Evolutionary conservation across 2,113 vertebrate species (phyloP).

Genomic region (Anolis sagrei): DNA sequence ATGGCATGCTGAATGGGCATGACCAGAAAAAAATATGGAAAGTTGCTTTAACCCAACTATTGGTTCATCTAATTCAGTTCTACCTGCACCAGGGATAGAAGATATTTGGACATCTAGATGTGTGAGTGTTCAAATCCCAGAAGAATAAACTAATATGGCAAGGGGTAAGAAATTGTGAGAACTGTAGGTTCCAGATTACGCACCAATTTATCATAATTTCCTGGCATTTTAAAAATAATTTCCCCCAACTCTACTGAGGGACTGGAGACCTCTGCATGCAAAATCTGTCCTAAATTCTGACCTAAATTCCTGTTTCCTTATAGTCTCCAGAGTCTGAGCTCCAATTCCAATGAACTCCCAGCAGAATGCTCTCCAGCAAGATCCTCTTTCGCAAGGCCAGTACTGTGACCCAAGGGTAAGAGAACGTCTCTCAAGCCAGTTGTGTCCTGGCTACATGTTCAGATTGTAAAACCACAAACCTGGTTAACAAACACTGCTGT

Average conservation of each 20-base stretch:
- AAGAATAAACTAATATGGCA: background rate
- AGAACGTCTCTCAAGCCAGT: background rate
- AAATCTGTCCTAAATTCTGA: background rate
- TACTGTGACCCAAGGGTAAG: background rate
- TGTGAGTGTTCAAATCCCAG: background rate
- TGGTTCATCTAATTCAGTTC: background rate
- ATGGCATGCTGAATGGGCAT: background rate
- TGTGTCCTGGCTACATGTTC: too few species aligned
- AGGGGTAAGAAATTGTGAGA: background rate
- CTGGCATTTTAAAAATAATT: background rate
- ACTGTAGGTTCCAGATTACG: background rate
- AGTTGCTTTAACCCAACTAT: background rate
- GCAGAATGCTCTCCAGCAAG: background rate
- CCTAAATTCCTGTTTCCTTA: background rate
- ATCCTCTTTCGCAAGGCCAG: background rate
- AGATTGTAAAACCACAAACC: too few species aligned
- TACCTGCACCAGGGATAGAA: background rate
- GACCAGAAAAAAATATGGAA: background rate
- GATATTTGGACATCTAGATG: too few species aligned
- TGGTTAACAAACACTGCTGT: background rate
- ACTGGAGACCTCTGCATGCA: background rate
- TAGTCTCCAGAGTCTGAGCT: background rate
- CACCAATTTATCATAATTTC: background rate
- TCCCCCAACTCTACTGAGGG: background rate
- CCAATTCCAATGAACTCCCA: background rate